Conservation (phyloP, 2,888 invertebrate genomes). For the Cheilosia pagana region DNA sequence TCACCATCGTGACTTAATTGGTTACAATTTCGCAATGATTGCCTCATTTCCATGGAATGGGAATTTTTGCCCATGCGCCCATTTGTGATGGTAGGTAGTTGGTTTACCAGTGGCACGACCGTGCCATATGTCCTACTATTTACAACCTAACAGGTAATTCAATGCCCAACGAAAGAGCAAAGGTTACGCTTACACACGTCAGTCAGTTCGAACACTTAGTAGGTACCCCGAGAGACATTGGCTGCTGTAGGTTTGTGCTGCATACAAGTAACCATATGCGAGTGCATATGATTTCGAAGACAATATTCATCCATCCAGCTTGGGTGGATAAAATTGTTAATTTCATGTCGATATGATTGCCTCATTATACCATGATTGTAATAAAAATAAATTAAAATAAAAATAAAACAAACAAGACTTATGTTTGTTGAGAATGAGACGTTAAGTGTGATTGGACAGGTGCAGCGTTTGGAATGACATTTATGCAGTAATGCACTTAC, state of each 20-base stretch:
- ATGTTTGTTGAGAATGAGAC: conserved; percentile 64
- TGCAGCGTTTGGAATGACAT: conserved; percentile 66
- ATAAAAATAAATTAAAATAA: conserved; percentile 63
- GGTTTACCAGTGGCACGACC: conserved; percentile 42
- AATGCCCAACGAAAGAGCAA: conserved; percentile 62
- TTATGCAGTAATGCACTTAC: conserved; percentile 59
- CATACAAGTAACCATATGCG: conserved; percentile 20
- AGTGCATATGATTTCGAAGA: conserved; percentile 31
- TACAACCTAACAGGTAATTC: conserved; percentile 50
- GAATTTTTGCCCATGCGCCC: conserved; percentile 26
- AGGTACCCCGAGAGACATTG: conserved; percentile 32
- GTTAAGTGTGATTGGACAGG: conserved; percentile 71
- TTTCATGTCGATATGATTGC: conserved; percentile 69
- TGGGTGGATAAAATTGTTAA: conserved; percentile 58
- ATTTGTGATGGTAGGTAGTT: conserved; percentile 13
- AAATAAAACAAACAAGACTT: conserved; percentile 61
- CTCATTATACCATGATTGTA: conserved; percentile 67
- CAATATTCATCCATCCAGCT: conserved; percentile 32
- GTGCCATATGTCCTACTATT: conserved; percentile 46
- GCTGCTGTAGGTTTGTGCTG: conserved; percentile 3
- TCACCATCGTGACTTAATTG: conserved; percentile 55
- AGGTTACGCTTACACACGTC: conserved; percentile 60
- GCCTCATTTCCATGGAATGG: conserved; percentile 50
- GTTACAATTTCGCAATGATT: conserved; percentile 56
- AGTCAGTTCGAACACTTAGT: conserved; percentile 49